These are phyloP conservation scores for Falco rusticolus DNA, from an alignment of 2,797 vertebrate species.

Conservation along the genomic window DNA sequence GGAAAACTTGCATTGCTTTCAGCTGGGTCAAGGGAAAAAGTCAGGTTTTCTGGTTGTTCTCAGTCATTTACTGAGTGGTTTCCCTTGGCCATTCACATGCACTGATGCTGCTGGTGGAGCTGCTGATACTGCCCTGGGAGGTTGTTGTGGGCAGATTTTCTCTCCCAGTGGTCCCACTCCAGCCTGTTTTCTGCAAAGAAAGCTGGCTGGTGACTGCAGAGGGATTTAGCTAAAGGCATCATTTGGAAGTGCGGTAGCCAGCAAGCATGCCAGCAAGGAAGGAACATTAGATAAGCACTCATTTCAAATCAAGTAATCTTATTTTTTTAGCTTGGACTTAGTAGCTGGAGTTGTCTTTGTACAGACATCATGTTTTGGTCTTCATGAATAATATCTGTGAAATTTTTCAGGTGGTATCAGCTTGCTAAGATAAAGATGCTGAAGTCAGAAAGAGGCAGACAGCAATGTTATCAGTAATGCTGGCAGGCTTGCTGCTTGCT, in stretches of 20 bases:
- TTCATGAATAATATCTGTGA: neutral
- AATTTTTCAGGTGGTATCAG: neutral
- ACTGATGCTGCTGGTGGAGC: neutral
- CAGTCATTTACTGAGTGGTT: neutral
- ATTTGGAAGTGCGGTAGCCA: neutral
- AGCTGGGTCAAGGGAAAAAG: neutral
- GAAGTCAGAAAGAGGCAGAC: neutral
- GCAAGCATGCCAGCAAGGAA: neutral
- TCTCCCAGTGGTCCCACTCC: neutral
- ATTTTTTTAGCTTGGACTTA: neutral
- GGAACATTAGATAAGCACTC: neutral
- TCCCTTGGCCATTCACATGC: neutral
- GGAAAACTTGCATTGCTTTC: neutral
- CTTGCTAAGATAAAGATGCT: slow-evolving; percentile 20
- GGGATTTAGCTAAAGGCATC: neutral
- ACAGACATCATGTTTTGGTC: neutral
- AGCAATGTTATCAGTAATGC: neutral
- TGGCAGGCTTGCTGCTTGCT: neutral
- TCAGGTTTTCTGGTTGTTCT: neutral
- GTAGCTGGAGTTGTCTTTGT: neutral
- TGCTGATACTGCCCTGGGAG: neutral
- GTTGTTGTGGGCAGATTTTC: neutral
- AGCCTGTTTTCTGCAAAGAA: neutral
- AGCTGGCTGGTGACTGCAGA: neutral
- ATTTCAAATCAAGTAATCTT: slow-evolving; percentile 17